Evolutionary conservation across 2,888 invertebrate species (phyloP), one percentile per base, ranked within the genome.

Genomic region (Tetragonula carbonaria): DNA sequence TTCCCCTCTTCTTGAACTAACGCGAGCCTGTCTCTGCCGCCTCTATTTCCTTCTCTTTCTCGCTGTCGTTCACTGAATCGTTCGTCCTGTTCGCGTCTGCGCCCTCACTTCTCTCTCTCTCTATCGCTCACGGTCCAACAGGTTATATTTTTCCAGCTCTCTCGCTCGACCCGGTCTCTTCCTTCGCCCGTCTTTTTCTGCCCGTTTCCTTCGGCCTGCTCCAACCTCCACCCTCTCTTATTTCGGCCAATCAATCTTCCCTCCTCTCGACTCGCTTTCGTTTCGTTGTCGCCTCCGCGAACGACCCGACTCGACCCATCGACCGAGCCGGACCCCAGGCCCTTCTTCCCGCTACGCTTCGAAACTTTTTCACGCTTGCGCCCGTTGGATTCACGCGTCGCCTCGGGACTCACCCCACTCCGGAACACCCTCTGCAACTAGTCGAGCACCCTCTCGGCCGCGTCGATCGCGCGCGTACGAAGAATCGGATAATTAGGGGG

Each of bases 141-240:
- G 94, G 93, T 94, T 94, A 94, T 93, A 93, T 93, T 94, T 93
- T 94, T 93, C 92, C 92, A 91, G 86, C 79, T 67, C 78, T 71
- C 77, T 81, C 85, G 73, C 78, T 82, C 78, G 67, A 74, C 73
- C 66, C 71, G 76, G 8, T 1, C 38, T 81, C 82, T 74, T 74
- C 82, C 74, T 72, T 55, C 73, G 68, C 63, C 74, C 70, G 70
- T 75, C 66, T 38, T 74, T 78, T 80, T 82, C 71, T 33, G 21
- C n/a, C 65, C 33, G 81, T 77, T 62, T 70, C 63, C 70, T 70
- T 71, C 72, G 45, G 21, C 70, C 68, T 65, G 62, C 66, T 72
- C 73, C 68, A 23, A 67, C 76, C 62, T 28, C 72, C 62, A 13
- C 67, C 72, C 38, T 55, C 59, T 86, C 82, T 55, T 80, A 79